Evolutionary conservation across 2,797 vertebrate genomes (phyloP), one percentile per base, ranked within the genome.

Genomic region (Gila robusta): DNA sequence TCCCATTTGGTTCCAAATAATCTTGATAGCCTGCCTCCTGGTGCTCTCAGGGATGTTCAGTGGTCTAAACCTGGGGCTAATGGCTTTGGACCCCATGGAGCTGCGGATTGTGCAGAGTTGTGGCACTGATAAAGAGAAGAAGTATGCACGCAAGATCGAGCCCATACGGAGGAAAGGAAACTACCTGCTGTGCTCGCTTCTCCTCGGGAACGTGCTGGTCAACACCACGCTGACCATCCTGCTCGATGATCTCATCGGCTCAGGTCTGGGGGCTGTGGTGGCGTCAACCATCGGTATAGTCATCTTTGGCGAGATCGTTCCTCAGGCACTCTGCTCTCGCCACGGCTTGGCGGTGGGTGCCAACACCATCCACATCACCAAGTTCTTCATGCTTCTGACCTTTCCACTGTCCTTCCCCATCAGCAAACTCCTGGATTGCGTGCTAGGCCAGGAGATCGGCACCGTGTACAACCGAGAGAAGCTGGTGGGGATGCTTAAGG

Each of bases 391-490:
- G 98, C 87, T 99, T 3, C 59, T 98, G 5, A 99, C 98, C 0
- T 97, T 99, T 26, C 98, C 98, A 0, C 88, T 99, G 71, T 98
- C 98, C 64, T 99, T 93, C 93, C 98, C 98, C 86, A 95, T 99
- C 90, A 99, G 98, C 95, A 98, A 97, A 78, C 88, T 99, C 5
- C 93, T 99, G 9, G 98, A 99, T 91, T 97, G 95, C 54, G 17
- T 96, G 2, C 93, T 99, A 62, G 98, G 98, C 35, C 98, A 99
- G 95, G 98, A 99, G 94, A 99, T 99, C 19, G 97, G 97, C 84
- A 99, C 98, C 0, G 97, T 99, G 47, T 99, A 99, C 95, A 99
- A 99, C 93, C 94, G 98, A 10, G 98, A 99, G 96, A 99, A 98
- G 94, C 93, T 99, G 91, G 96, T 99, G 93, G 98, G 96, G 95